Evolutionary conservation across 1,140 invertebrate genomes (phyloP).

Genomic region (Drosophila punjabiensis): DNA sequence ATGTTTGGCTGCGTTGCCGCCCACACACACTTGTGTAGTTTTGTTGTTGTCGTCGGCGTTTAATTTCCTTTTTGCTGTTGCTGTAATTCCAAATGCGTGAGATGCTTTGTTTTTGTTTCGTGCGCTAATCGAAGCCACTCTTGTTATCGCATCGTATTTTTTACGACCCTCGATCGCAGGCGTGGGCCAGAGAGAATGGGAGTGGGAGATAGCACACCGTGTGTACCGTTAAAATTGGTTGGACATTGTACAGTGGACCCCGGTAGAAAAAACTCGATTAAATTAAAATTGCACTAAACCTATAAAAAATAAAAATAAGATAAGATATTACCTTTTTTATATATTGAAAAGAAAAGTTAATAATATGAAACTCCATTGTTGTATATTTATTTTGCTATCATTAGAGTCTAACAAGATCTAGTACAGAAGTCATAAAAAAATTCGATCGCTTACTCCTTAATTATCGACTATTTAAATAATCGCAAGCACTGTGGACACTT

Average conservation of each 20-base stretch:
- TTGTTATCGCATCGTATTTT: conserved; percentile 66
- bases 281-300: neutral
- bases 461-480: too few species aligned
- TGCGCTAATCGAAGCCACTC: conserved; percentile 64
- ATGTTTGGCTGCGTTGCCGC: conserved; percentile 54
- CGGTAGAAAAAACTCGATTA: too few species aligned
- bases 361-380: too few species aligned
- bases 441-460: too few species aligned
- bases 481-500: too few species aligned
- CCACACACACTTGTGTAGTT: conserved; percentile 30
- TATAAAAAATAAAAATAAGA: neutral
- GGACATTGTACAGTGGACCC: conserved; percentile 1
- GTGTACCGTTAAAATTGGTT: conserved; percentile 12
- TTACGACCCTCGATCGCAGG: conserved; percentile 49
- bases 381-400: too few species aligned
- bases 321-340: too few species aligned
- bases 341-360: too few species aligned
- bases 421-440: too few species aligned
- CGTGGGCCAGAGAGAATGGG: conserved; percentile 27
- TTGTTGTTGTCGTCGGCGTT: conserved; percentile 32
- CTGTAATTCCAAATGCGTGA: conserved; percentile 43
- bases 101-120: conserved; percentile 48
- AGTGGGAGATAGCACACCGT: conserved; percentile 9
- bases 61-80: conserved; percentile 40
- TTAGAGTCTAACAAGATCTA: too few species aligned